Conservation (phyloP, 2,797 vertebrate species). For the Mus minutoides region DNA sequence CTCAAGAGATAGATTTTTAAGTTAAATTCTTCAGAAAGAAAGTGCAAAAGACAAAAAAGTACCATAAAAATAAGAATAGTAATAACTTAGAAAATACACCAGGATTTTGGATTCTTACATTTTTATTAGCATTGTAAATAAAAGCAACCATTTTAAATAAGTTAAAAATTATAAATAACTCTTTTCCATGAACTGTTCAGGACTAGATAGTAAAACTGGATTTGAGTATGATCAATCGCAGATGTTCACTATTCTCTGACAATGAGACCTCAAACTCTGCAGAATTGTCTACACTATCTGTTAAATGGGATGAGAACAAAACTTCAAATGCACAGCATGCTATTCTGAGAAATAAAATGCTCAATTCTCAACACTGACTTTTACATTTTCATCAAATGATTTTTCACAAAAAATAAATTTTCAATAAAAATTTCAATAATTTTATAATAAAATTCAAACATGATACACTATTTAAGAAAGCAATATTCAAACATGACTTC, state of each 20-base stretch:
- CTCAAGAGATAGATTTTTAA: background rate
- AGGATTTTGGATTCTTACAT: background rate
- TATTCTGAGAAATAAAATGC: conserved; percentile 15
- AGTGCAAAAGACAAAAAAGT: background rate
- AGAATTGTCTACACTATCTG: background rate
- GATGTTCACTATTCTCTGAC: background rate
- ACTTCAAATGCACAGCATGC: background rate
- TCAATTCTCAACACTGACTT: background rate
- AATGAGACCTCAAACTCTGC: conserved; percentile 16
- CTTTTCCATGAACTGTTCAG: background rate
- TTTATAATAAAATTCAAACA: conserved; percentile 35
- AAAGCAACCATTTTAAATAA: conserved; percentile 25
- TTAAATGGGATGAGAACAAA: conserved; percentile 6
- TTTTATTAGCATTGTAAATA: background rate
- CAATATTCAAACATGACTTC: background rate
- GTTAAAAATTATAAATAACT: background rate
- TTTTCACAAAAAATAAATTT: background rate
- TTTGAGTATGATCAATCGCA: conserved; percentile 5
- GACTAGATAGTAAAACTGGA: conserved; percentile 26
- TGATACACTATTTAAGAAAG: background rate
- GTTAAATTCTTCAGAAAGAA: conserved; percentile 39
- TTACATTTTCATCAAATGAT: background rate
- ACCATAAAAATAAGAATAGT: conserved; percentile 6
- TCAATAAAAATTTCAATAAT: conserved; percentile 39
- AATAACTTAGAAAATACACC: background rate